A percentile compares a stretch with the other conserved stretches of the same genome.
Conservation (phyloP, 2,797 vertebrate species). For the Pagetopsis macropterus region DNA sequence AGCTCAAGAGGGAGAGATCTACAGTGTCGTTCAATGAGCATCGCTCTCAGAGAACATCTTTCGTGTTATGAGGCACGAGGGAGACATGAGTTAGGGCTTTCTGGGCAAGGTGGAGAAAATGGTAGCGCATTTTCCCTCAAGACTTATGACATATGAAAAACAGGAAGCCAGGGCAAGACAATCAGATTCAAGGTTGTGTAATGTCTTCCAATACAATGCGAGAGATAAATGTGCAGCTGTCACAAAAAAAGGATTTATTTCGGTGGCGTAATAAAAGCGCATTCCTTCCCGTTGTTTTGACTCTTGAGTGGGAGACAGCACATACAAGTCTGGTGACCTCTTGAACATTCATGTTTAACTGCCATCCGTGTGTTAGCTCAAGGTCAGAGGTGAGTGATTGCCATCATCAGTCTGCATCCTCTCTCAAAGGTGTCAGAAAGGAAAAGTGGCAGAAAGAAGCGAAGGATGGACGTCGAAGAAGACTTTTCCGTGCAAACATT, state of each 20-base stretch:
- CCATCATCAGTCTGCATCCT: slow-evolving; percentile 47
- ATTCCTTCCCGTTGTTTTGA: slow-evolving; percentile 56
- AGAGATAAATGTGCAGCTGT: slow-evolving; percentile 2
- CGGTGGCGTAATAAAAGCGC: slow-evolving; percentile 8
- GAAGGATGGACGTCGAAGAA: neutral
- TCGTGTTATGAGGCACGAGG: slow-evolving; percentile 36
- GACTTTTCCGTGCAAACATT: neutral
- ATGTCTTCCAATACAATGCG: neutral
- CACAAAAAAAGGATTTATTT: neutral
- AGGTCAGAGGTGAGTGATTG: slow-evolving; percentile 60
- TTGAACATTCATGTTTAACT: slow-evolving; percentile 57
- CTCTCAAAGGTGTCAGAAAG: slow-evolving; percentile 21
- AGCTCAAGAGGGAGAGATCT: slow-evolving; percentile 36
- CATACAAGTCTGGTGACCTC: slow-evolving; percentile 36
- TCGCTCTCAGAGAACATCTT: slow-evolving; percentile 51
- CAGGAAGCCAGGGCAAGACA: neutral
- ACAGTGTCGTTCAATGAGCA: slow-evolving; percentile 34
- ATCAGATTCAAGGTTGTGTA: slow-evolving; percentile 17
- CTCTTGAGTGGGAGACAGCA: slow-evolving; percentile 28
- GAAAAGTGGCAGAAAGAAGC: neutral
- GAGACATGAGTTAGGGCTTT: slow-evolving; percentile 37
- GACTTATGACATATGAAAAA: slow-evolving; percentile 20
- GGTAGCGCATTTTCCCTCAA: neutral
- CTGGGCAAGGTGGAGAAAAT: slow-evolving; percentile 27
- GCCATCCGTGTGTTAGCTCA: slow-evolving; percentile 38